A percentile compares a stretch with the other conserved stretches of the same genome.
Conservation (phyloP, 2,797 vertebrate species). For the Sebastes goodei region DNA sequence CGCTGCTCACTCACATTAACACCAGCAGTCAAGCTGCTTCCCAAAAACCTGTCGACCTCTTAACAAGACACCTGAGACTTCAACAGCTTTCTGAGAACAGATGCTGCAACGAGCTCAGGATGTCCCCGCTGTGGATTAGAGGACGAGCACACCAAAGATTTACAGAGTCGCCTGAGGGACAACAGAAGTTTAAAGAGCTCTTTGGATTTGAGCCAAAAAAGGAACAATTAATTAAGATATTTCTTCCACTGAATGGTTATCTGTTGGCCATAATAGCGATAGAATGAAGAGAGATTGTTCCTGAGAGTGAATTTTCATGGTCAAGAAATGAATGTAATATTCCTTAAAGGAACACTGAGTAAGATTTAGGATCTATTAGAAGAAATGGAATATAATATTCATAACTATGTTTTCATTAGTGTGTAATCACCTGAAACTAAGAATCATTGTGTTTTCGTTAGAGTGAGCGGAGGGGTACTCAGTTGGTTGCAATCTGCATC, state of each 20-base stretch:
- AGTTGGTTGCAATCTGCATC: too few species aligned
- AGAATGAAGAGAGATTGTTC: neutral
- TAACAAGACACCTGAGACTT: conserved; percentile 41
- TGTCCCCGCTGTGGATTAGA: conserved; percentile 38
- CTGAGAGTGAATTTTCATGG: neutral
- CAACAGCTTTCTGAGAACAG: conserved; percentile 33
- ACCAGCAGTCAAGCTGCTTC: conserved; percentile 10
- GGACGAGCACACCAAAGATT: neutral
- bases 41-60: conserved; percentile 1
- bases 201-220: too few species aligned
- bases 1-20: conserved; percentile 9
- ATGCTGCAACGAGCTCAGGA: conserved; percentile 16
- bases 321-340: neutral
- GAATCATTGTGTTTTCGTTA: too few species aligned
- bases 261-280: neutral
- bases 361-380: too few species aligned
- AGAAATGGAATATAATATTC: too few species aligned
- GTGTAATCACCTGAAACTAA: too few species aligned
- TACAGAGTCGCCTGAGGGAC: neutral
- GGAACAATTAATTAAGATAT: too few species aligned
- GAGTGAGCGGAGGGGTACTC: too few species aligned
- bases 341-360: neutral
- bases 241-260: too few species aligned
- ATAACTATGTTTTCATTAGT: too few species aligned
- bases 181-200: neutral